These are phyloP conservation scores for Rutpela maculata DNA, from an alignment of 2,888 invertebrate genomes.

Conservation along the genomic window DNA sequence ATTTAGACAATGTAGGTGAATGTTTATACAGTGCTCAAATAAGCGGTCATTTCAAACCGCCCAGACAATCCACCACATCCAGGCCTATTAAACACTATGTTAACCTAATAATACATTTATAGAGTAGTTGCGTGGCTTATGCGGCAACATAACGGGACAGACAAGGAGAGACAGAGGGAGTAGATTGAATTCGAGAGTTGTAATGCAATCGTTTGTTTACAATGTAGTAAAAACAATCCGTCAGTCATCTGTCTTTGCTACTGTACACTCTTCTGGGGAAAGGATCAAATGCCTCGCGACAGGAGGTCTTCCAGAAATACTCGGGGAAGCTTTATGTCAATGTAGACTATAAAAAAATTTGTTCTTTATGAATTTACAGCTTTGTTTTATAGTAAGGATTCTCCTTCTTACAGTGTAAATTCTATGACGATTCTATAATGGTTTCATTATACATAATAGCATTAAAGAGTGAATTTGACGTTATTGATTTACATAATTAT, in stretches of 20 bases:
- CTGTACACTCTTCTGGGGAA: conserved; percentile 67
- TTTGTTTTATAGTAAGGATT: background rate
- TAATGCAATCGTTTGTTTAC: conserved; percentile 71
- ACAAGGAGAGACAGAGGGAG: conserved; percentile 6
- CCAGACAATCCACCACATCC: conserved; percentile 61
- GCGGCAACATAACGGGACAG: background rate
- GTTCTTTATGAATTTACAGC: background rate
- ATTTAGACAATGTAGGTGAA: conserved; percentile 29
- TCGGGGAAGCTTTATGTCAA: background rate
- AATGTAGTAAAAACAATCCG: conserved; percentile 73
- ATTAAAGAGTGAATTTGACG: no score
- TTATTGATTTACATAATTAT: no score
- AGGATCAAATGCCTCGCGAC: conserved; percentile 29
- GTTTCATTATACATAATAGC: no score
- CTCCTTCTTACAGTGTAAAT: background rate
- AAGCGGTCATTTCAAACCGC: conserved; percentile 57
- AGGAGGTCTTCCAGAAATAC: conserved; percentile 30
- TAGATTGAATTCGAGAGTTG: conserved; percentile 48
- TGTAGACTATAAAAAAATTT: background rate
- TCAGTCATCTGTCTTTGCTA: conserved; percentile 74
- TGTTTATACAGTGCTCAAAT: conserved; percentile 44
- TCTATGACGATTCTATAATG: no score
- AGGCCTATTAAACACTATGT: conserved; percentile 68
- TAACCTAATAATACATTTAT: conserved; percentile 69
- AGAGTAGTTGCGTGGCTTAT: conserved; percentile 37